phyloP scores from a whole-genome alignment of 2,113 vertebrate genomes.

The Lepus timidus region DNA sequence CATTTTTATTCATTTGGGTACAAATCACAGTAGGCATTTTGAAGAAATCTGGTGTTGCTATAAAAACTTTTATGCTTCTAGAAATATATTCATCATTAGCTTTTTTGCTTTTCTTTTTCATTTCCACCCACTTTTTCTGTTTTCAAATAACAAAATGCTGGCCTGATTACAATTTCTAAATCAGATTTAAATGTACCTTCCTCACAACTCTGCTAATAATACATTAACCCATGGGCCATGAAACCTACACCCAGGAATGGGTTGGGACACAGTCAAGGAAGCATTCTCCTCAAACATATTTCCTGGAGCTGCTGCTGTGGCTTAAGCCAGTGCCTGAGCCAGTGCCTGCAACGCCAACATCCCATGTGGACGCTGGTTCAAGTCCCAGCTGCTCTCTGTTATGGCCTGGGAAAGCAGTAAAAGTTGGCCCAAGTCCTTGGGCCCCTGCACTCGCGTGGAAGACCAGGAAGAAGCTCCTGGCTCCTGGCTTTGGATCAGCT shows the following conservation, averaged over 20 bases:
- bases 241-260: background rate
- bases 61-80: constrained; percentile 75
- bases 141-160: constrained; percentile 64
- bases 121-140: constrained; percentile 58
- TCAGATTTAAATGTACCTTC: constrained; percentile 64
- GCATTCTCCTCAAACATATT: background rate
- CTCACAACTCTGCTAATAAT: constrained; percentile 24
- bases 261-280: background rate
- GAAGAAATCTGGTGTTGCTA: constrained; percentile 76
- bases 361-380: too few relatives aligned
- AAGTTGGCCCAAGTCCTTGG: too few relatives aligned
- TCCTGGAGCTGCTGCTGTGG: too few relatives aligned
- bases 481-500: too few relatives aligned
- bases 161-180: constrained; percentile 66
- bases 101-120: constrained; percentile 68
- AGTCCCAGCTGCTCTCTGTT: too few relatives aligned
- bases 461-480: too few relatives aligned
- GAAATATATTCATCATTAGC: constrained; percentile 71
- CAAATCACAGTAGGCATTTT: constrained; percentile 78
- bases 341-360: too few relatives aligned
- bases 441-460: too few relatives aligned
- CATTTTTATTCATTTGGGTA: constrained; percentile 76
- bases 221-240: constrained; percentile 11
- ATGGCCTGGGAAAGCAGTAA: too few relatives aligned
- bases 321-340: too few relatives aligned